Evolutionary conservation across 2,888 invertebrate genomes (phyloP).

Genomic region (Spisula subtruncata): DNA sequence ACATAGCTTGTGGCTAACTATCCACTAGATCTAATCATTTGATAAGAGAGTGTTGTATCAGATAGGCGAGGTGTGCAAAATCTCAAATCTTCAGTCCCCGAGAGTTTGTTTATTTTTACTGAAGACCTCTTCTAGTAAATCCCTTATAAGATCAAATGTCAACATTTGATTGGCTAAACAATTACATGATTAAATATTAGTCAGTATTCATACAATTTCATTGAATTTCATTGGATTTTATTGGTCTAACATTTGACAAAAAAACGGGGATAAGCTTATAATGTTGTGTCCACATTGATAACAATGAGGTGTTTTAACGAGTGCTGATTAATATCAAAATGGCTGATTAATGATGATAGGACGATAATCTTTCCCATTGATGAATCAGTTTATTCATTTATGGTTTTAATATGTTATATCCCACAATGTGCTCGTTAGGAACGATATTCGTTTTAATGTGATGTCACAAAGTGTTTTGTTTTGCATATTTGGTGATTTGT

Average conservation of each 20-base stretch:
- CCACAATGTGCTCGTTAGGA: background rate
- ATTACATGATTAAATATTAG: conserved; percentile 22
- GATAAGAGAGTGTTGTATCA: conserved; percentile 52
- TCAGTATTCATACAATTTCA: conserved; percentile 17
- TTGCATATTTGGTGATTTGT: conserved; percentile 19
- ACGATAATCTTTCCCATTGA: conserved; percentile 21
- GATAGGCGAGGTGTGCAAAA: conserved; percentile 41
- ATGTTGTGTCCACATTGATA: conserved; percentile 6
- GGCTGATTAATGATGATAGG: conserved; percentile 30
- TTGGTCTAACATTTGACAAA: conserved; percentile 3
- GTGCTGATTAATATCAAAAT: background rate
- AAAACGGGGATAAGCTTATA: background rate
- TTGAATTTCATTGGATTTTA: conserved; percentile 26
- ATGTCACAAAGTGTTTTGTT: background rate
- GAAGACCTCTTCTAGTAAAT: conserved; percentile 23
- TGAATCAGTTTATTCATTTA: background rate
- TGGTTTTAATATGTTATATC: conserved; percentile 28
- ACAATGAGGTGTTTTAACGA: background rate
- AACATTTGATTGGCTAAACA: conserved; percentile 35
- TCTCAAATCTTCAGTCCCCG: conserved; percentile 38
- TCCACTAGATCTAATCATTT: conserved; percentile 46
- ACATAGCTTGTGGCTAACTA: conserved; percentile 44
- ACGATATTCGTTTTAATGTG: background rate
- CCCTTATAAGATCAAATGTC: conserved; percentile 26
- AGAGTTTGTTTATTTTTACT: conserved; percentile 33